Base-by-base conservation (phyloP, 2,113 vertebrate genomes). In the Chaetura pelagica region DNA sequence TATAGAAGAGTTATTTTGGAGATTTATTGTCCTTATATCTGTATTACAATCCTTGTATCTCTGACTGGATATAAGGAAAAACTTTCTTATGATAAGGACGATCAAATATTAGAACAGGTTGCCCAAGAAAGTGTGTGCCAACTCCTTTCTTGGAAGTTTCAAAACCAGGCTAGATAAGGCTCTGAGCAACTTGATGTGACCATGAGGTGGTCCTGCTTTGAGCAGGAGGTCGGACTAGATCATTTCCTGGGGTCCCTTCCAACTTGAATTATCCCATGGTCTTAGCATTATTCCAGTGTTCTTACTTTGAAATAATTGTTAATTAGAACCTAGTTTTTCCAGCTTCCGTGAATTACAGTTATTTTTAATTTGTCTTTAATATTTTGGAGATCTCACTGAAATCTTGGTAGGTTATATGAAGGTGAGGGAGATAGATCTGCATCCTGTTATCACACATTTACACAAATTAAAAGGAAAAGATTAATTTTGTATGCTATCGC, bases 191-290 rank as follows among this genome's bases (percentile, higher is more conserved):
- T 66, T 54, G 15, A 9, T 20, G 27, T 67, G 69, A 8, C 19
- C 55, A 1, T 8, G 49, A 59, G 21, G 10, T 68, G 32, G 15
- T 30, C 6, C 40, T 72, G 30, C 40, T 24, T 6, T 34, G 35
- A 55, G 46, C 21, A 23, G 4, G 2, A 67, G 29, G 4, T 11
- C 42, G 26, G 7, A 1, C 13, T 26, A 26, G 34, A 1, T 10
- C 17, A n/a, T 52, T 80, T 55, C 61, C 32, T n/a, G 26, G 67
- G 8, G 8, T 75, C 29, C 3, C 4, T 34, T 48, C 10, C 15
- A 48, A 1, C 11, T 29, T 7, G 10, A 72, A 7, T 48, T 68
- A 13, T 7, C 15, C 29, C 3, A 0, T 9, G 11, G 18, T 35
- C n/a, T 26, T 63, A 22, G 0, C 20, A 62, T 54, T 35, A 4